Percentiles rank a stretch among this genome's conserved stretches.
phyloP scores from a whole-genome alignment of 2,888 invertebrate species.

The Cataglyphis rosenhaueri region DNA sequence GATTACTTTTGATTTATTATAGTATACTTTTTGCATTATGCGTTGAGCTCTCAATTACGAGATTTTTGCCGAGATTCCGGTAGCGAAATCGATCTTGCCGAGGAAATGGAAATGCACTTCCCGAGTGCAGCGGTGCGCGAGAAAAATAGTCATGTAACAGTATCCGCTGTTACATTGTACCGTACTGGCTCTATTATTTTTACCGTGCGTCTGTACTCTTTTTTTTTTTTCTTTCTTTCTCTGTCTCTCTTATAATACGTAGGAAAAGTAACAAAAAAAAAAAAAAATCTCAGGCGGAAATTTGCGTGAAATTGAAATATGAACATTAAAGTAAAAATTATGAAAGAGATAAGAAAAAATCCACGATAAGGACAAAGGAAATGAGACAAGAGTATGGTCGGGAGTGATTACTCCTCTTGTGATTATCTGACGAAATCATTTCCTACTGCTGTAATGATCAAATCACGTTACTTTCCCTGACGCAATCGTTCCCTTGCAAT shows the following conservation, averaged over 20 bases:
- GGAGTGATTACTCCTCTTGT: slow-evolving; percentile 6
- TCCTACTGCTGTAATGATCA: neutral
- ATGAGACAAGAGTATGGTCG: neutral
- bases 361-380: neutral
- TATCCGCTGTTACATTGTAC: slow-evolving; percentile 60
- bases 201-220: slow-evolving; percentile 21
- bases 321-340: slow-evolving; percentile 7
- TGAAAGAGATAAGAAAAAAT: neutral
- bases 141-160: slow-evolving; percentile 67
- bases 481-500: slow-evolving; percentile 26
- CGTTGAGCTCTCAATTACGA: slow-evolving; percentile 4
- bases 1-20: neutral
- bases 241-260: neutral
- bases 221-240: neutral
- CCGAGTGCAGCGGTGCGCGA: slow-evolving; percentile 61
- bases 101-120: slow-evolving; percentile 69
- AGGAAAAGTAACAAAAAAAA: slow-evolving; percentile 15
- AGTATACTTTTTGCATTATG: neutral
- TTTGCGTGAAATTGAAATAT: neutral
- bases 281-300: neutral
- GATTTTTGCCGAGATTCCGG: slow-evolving; percentile 15
- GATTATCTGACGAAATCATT: slow-evolving; percentile 13
- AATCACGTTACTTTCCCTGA: slow-evolving; percentile 28
- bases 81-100: slow-evolving; percentile 31
- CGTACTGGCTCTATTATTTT: slow-evolving; percentile 51